These are phyloP conservation scores for Tetranychus truncatus DNA, from an alignment of 2,888 invertebrate species.

Conservation along the genomic window DNA sequence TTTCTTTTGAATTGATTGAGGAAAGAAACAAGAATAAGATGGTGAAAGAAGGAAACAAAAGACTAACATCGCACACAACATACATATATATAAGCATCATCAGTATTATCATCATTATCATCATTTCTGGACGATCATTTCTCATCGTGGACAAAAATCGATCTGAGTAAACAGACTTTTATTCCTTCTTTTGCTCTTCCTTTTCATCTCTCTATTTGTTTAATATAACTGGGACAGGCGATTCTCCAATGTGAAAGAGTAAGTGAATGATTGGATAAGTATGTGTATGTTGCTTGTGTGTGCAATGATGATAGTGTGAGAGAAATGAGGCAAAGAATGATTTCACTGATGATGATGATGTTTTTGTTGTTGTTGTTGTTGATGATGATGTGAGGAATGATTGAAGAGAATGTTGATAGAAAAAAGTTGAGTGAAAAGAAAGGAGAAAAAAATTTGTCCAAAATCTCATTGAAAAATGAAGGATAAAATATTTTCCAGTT, in stretches of 20 bases:
- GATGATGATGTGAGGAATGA: too few relatives aligned
- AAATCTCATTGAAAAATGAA: too few relatives aligned
- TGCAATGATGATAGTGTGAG: background rate
- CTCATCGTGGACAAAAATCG: background rate
- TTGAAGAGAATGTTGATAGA: too few relatives aligned
- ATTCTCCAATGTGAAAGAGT: background rate
- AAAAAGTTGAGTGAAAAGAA: background rate
- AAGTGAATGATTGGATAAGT: background rate
- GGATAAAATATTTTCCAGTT: background rate
- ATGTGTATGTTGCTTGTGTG: background rate
- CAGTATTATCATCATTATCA: background rate
- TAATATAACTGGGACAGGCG: background rate
- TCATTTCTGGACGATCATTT: too few relatives aligned
- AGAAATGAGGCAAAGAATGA: constrained; percentile 1
- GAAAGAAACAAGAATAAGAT: background rate
- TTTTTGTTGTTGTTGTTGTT: background rate
- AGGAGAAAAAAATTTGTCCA: background rate
- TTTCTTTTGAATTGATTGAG: background rate
- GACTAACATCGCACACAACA: background rate
- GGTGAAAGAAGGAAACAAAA: background rate
- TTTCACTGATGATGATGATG: background rate
- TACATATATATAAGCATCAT: background rate
- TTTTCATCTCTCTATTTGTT: background rate
- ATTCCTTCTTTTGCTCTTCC: background rate
- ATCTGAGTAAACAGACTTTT: background rate